Evolutionary conservation across 2,797 vertebrate genomes (phyloP), one percentile per base, ranked within the genome.

Genomic region (Sebastes itinus): DNA sequence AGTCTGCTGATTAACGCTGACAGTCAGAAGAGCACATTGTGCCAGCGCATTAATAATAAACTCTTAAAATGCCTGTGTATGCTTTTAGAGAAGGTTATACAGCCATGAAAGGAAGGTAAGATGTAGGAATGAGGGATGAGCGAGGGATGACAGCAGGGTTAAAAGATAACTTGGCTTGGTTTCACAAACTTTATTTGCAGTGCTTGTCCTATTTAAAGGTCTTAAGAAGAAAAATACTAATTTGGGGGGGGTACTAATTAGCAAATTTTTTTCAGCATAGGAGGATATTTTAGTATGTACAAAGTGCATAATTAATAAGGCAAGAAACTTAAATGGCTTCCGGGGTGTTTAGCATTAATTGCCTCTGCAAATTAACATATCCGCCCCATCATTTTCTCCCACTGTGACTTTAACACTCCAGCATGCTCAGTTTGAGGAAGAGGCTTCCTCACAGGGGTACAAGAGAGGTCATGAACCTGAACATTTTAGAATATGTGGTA

Each of bases 231-330:
- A 93, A 92, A 87, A 86, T 65, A 89, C 65, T 22, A 58, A 78
- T 88, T 83, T 85, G 89, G 90, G 32, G 32, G 71, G 67, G 75
- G 59, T 75, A 81, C 89, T 95, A 94, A 95, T 96, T 94, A 94
- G 87, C 90, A 64, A 22, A 60, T 82, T 89, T 92, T 90, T 91
- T 93, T 90, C 78, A 91, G 90, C 87, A 94, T 92, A 88, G 89
- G 81, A 92, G 85, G 91, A 92, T 93, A 92, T 95, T 95, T 94
- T 92, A 91, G 87, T 92, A 92, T 95, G 93, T 95, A 95, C 93
- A 95, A 95, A 95, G 94, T 95, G 92, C 95, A 95, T 95, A 94
- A 95, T 95, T 96, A 95, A 95, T 94, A 87, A 91, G 88, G 87
- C 80, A 89, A 91, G 93, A 93, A 95, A 95, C 93, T 93, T 94